Conservation (phyloP, 2,888 invertebrate genomes). For the Apamea anceps region DNA sequence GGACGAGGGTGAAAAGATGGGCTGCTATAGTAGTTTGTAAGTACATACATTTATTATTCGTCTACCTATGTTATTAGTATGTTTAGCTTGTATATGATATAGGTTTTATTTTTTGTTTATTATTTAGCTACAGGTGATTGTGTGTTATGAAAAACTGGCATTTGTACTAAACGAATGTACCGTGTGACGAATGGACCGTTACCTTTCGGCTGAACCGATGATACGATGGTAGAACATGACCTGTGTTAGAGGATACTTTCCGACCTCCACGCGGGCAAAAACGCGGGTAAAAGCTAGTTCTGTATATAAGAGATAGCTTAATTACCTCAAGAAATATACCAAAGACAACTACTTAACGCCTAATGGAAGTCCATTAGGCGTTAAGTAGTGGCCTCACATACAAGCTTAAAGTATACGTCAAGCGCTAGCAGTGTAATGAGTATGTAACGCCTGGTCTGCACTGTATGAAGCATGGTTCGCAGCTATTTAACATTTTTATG, state of each 20-base stretch:
- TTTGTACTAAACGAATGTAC: neutral
- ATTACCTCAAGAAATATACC: neutral
- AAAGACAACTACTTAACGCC: neutral
- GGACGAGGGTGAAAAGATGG: conserved; percentile 23
- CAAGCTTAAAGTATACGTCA: conserved; percentile 17
- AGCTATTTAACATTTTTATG: conserved; percentile 52
- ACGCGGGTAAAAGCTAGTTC: neutral
- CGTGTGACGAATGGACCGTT: neutral
- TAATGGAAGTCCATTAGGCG: neutral
- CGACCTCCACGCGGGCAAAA: neutral
- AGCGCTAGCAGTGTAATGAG: conserved; percentile 14
- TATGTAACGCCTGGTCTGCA: conserved; percentile 19
- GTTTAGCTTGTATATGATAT: conserved; percentile 1
- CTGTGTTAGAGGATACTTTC: neutral
- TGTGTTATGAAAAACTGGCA: neutral
- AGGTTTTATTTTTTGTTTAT: neutral
- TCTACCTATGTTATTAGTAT: conserved; percentile 4
- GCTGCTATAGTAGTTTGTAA: conserved; percentile 16
- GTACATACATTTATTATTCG: conserved; percentile 20
- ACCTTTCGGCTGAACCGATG: neutral
- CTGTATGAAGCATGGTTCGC: conserved; percentile 25
- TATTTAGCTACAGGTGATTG: neutral
- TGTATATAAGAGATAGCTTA: neutral
- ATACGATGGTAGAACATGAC: neutral
- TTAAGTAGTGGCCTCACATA: conserved; percentile 3